Evolutionary conservation across 1,140 invertebrate species (phyloP).

Genomic region (Belonocnema kinseyi): DNA sequence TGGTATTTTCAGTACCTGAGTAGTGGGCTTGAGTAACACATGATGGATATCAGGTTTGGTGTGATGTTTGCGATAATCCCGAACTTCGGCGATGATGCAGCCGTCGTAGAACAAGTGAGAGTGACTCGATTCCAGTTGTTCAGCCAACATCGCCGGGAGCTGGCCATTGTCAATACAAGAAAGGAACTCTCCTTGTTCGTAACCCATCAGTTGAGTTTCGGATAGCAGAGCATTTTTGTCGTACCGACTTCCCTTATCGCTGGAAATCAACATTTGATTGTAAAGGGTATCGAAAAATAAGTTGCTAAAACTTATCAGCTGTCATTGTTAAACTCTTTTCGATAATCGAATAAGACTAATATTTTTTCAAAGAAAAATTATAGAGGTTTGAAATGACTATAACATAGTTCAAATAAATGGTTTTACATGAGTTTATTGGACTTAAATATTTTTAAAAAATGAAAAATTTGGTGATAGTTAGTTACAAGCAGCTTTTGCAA

Average conservation of each 20-base stretch:
- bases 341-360: too few species aligned
- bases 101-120: conserved; percentile 92
- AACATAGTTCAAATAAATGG: too few species aligned
- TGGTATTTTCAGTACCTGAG: conserved; percentile 79
- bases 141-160: conserved; percentile 89
- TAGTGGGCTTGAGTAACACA: conserved; percentile 91
- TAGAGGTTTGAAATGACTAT: too few species aligned
- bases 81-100: conserved; percentile 93
- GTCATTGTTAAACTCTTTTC: too few species aligned
- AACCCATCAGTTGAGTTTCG: conserved; percentile 85
- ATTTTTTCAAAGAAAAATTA: too few species aligned
- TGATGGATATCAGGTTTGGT: conserved; percentile 86
- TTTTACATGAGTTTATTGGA: too few species aligned
- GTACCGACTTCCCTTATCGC: conserved; percentile 69
- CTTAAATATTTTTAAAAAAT: too few species aligned
- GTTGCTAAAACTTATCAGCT: too few species aligned
- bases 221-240: conserved; percentile 80
- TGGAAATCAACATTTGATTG: conserved; percentile 47
- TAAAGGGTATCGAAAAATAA: too few species aligned
- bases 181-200: conserved; percentile 85
- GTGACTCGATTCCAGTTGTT: conserved; percentile 87
- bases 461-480: too few species aligned
- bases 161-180: conserved; percentile 90
- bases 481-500: too few species aligned
- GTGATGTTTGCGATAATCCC: conserved; percentile 88